These are phyloP conservation scores for Ispidina picta DNA, from an alignment of 2,797 vertebrate genomes.

Conservation along the genomic window DNA sequence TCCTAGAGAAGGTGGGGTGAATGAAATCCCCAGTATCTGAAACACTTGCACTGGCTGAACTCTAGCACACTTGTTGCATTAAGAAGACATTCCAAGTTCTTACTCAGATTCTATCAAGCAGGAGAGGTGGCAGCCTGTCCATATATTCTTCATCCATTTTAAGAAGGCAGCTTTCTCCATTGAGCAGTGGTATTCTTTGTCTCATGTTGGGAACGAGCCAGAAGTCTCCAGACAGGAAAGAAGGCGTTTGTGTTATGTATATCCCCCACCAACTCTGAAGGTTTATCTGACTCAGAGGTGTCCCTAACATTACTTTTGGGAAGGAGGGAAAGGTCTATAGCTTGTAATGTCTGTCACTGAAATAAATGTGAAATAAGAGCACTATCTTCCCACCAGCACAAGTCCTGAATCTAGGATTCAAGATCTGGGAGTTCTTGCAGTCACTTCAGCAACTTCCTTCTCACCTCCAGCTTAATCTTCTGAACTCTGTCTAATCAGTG, in stretches of 20 bases:
- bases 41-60: rapidly evolving
- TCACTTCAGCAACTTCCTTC: background rate
- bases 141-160: background rate
- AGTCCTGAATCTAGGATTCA: background rate
- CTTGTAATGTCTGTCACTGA: background rate
- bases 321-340: background rate
- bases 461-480: background rate
- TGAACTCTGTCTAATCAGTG: background rate
- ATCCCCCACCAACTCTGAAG: background rate
- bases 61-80: background rate
- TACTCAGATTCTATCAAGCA: background rate
- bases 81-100: background rate
- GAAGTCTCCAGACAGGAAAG: background rate
- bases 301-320: background rate
- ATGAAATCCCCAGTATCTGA: background rate
- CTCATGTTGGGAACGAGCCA: background rate
- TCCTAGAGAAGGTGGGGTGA: background rate
- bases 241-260: background rate
- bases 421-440: background rate
- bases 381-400: background rate
- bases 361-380: background rate
- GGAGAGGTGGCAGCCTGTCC: background rate
- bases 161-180: background rate
- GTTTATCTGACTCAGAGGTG: background rate
- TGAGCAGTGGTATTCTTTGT: background rate